Percentiles rank a stretch among this genome's conserved stretches.
Evolutionary conservation across 1,140 invertebrate genomes (phyloP).

Genomic region (Papilio helenus): DNA sequence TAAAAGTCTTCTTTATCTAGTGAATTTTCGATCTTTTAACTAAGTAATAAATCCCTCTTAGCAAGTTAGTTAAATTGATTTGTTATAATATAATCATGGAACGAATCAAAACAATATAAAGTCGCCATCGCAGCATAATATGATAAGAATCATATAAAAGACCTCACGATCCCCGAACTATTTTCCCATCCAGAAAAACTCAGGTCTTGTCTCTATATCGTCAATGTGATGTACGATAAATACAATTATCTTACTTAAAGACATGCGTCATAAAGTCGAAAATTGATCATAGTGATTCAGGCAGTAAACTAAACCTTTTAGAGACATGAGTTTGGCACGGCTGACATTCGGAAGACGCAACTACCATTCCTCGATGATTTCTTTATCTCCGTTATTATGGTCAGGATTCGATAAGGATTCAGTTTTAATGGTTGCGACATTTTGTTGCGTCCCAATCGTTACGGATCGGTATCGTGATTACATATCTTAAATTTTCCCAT

Average conservation of each 20-base stretch:
- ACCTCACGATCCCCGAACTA: conserved; percentile 17
- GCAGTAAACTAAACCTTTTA: conserved; percentile 35
- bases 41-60: too few relatives aligned
- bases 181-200: conserved; percentile 30
- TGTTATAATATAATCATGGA: too few relatives aligned
- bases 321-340: conserved; percentile 45
- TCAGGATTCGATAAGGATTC: not conserved
- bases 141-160: not conserved
- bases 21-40: too few relatives aligned
- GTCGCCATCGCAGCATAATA: not conserved
- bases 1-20: not conserved
- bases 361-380: conserved; percentile 49
- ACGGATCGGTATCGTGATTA: not conserved
- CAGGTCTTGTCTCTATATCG: not conserved
- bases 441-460: conserved; percentile 7
- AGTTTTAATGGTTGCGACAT: conserved; percentile 22
- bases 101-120: not conserved
- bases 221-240: not conserved
- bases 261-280: not conserved
- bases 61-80: not conserved
- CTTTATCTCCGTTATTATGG: conserved; percentile 48
- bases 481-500: not conserved
- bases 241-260: not conserved
- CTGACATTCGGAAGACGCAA: conserved; percentile 41
- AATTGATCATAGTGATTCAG: conserved; percentile 9